Evolutionary conservation across 2,113 vertebrate species (phyloP).

Genomic region (Daboia siamensis): DNA sequence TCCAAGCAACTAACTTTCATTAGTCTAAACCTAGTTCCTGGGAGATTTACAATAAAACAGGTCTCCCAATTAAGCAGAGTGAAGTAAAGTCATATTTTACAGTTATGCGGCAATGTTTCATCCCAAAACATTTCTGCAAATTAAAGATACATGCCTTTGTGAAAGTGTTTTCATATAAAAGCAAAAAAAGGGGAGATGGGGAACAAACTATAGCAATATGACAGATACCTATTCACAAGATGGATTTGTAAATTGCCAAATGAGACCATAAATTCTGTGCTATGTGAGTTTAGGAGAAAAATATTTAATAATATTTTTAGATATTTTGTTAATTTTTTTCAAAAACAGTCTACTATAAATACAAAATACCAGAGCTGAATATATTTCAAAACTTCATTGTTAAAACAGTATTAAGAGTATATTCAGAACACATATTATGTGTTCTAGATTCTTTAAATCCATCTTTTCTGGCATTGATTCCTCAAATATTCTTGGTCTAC

Average conservation of each 20-base stretch:
- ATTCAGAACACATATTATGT: neutral
- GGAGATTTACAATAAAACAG: conserved; percentile 36
- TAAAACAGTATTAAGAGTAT: neutral
- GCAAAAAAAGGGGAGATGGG: neutral
- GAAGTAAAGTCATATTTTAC: conserved; percentile 50
- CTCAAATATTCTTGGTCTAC: neutral
- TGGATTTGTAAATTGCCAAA: conserved; percentile 14
- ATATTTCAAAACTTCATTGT: neutral
- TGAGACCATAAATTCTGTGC: neutral
- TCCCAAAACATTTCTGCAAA: conserved; percentile 31
- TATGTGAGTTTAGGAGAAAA: neutral
- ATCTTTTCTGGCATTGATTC: neutral
- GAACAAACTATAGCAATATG: conserved; percentile 8
- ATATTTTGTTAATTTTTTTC: neutral
- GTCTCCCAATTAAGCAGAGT: conserved; percentile 44
- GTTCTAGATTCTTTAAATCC: neutral
- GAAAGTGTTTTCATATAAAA: conserved; percentile 39
- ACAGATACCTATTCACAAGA: conserved; percentile 15
- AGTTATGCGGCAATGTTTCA: conserved; percentile 32
- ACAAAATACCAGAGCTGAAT: neutral
- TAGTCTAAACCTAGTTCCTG: conserved; percentile 28
- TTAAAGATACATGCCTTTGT: conserved; percentile 34
- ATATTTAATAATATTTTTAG: conserved; percentile 5
- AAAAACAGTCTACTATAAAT: neutral
- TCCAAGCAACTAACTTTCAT: conserved; percentile 31